Evolutionary conservation across 2,113 vertebrate species (phyloP).

Genomic region (Brachyhypopomus occidentalis): DNA sequence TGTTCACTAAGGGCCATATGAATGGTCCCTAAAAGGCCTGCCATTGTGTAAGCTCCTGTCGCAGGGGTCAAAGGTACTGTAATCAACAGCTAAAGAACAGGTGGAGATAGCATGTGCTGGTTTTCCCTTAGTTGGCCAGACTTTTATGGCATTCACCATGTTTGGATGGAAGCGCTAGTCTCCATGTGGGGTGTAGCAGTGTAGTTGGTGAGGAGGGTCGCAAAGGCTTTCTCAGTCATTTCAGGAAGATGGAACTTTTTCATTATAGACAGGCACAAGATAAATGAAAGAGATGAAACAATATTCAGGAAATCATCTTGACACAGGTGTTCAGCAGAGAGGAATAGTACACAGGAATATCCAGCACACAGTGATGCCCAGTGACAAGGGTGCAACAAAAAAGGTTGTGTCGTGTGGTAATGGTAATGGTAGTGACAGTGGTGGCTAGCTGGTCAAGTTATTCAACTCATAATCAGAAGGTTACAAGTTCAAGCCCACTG

Average conservation of each 20-base stretch:
- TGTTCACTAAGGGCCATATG: slow-evolving; percentile 49
- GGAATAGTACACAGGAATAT: no score
- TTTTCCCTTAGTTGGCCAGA: slow-evolving; percentile 5
- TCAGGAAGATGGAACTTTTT: neutral
- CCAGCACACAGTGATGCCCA: no score
- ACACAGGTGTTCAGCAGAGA: no score
- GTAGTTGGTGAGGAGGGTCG: neutral
- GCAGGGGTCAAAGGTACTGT: slow-evolving; percentile 56
- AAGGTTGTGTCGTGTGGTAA: no score
- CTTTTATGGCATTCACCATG: slow-evolving; percentile 2
- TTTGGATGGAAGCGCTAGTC: neutral
- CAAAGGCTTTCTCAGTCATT: neutral
- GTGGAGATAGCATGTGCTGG: slow-evolving; percentile 45
- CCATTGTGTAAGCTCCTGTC: slow-evolving; percentile 55
- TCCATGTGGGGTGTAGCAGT: neutral
- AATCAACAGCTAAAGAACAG: slow-evolving; percentile 53
- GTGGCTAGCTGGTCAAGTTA: no score
- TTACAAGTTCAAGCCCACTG: no score
- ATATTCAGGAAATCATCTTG: no score
- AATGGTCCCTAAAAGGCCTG: slow-evolving; percentile 49
- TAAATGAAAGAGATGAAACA: neutral
- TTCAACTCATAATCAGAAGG: no score
- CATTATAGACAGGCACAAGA: neutral
- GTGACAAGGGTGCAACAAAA: no score
- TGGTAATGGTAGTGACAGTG: no score